Evolutionary conservation across 2,888 invertebrate species (phyloP), one percentile per base, ranked within the genome.

Genomic region (Drosophila borealis): DNA sequence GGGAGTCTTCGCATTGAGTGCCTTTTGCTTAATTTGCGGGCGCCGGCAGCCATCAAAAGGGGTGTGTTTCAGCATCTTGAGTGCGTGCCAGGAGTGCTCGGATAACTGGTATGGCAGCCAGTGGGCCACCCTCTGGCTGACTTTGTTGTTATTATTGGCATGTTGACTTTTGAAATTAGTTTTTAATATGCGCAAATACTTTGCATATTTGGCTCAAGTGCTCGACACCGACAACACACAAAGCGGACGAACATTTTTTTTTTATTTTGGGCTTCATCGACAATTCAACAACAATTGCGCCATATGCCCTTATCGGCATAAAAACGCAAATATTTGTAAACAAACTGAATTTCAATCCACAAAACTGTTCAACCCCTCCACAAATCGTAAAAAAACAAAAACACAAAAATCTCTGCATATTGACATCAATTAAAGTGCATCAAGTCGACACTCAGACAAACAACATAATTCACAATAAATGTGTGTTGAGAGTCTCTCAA

Each of bases 121-220:
- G 10, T 50, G 55, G 14, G 51, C 71, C 74, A 70, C 78, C 80
- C 78, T 51, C 69, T 36, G 36, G 34, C 19, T 46, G 53, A 70
- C 42, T 65, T 78, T 82, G 79, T 82, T 88, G 82, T 88, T 89
- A 81, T 90, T 89, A 90, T 91, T 88, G 91, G 90, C 83, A 90
- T 91, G 91, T 91, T 91, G 90, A 91, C 91, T 91, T 91, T 90
- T 88, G 89, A 91, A 91, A 91, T 91, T 91, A 91, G 90, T 90
- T 91, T 91, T 91, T 90, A 91, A 91, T 91, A 91, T 89, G 89
- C 90, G 91, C 89, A 91, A 91, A 91, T 91, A 91, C 84, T 88
- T 85, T 85, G 88, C 85, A 88, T 85, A 85, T 81, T 75, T 68
- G 70, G 59, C 75, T 67, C 76, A 64, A 70, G 79, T 60, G 33